A percentile compares a stretch with the other conserved stretches of the same genome.
phyloP scores from a whole-genome alignment of 2,113 vertebrate species.

The Malurus elegans region DNA sequence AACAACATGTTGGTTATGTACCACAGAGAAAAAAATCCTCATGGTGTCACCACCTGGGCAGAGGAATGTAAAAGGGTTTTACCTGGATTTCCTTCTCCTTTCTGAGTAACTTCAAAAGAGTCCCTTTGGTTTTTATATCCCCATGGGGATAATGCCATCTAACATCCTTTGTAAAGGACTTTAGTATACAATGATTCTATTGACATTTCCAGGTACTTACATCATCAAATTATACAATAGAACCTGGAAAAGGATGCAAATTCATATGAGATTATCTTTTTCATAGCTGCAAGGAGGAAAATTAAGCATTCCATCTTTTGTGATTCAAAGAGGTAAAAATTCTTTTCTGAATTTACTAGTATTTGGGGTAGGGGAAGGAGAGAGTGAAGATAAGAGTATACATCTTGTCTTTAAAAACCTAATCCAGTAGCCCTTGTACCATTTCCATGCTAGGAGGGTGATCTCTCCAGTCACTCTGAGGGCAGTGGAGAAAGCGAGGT shows the following conservation, averaged over 20 bases:
- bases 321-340: neutral
- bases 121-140: neutral
- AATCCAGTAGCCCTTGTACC: neutral
- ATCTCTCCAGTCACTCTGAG: neutral
- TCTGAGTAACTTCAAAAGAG: neutral
- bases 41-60: neutral
- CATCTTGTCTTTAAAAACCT: neutral
- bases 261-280: neutral
- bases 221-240: neutral
- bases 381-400: neutral
- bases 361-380: neutral
- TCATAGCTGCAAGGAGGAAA: neutral
- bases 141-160: neutral
- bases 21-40: neutral
- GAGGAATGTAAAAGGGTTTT: neutral
- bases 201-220: neutral
- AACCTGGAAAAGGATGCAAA: neutral
- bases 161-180: neutral
- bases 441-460: neutral
- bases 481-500: neutral
- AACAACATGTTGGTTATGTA: neutral
- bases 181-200: neutral
- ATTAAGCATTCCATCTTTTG: neutral
- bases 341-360: neutral
- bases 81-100: neutral